Base-by-base conservation (phyloP, 2,888 invertebrate species). In the Leptopilina syphax region DNA sequence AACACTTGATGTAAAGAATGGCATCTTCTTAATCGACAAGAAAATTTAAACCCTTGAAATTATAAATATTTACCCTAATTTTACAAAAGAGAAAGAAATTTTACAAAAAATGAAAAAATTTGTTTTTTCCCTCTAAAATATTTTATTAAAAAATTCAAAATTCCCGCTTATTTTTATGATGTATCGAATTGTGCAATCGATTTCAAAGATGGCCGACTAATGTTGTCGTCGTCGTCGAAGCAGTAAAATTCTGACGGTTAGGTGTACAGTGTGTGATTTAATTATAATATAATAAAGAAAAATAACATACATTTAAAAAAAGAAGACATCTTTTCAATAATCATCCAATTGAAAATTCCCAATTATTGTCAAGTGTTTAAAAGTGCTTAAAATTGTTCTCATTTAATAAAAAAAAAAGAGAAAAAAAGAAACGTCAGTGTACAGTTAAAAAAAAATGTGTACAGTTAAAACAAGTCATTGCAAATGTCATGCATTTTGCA, bases 401-500 rank as follows among this genome's bases (percentile, higher is more conserved):
- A 44, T 8, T 4, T 34, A 34, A 34, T 34, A 34, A 34, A 34
- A 34, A 27, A 27, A 10, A 27, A 79, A 12, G 67, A 77, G 70
- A 82, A 81, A 86, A 82, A 83, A 73, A 50, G 3, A 50, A 50
- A 50, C 50, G 78, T 79, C 78, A 79, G 80, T 79, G 80, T 34
- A 34, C 34, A 34, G 34, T 34, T 34, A 34, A 34, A 34, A 34
- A 34, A 34, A 57, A 73, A 73, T 73, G 73, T 73, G n/a, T 57
- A 34, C 34, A 3, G 54, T 57, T 79, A 77, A 83, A 80, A 81
- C 81, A 81, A 85, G 83, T 86, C 84, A 85, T 86, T 85, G 83
- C 83, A 86, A 88, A 85, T 89, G 90, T 87, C 88, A 89, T 88
- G 85, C 84, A 87, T 86, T 85, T 87, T 87, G 85, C 82, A 85